These are phyloP conservation scores for Strongylocentrotus purpuratus DNA, from an alignment of 35 echinoderm and acorn worm genomes.

Conservation along the genomic window DNA sequence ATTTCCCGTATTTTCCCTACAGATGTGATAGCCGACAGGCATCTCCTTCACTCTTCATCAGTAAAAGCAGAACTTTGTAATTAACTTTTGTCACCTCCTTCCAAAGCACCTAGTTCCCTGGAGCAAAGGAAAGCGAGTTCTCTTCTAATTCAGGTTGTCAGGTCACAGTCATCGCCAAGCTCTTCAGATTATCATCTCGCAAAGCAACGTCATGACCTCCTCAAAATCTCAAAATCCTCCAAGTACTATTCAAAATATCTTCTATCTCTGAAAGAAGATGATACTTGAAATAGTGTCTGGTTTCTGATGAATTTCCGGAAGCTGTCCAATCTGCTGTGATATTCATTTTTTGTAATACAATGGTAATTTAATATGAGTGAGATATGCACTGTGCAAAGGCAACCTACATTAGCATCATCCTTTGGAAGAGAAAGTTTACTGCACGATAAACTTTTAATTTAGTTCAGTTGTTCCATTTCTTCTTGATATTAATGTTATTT, in stretches of 20 bases:
- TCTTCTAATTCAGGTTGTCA: background rate
- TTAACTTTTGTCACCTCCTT: background rate
- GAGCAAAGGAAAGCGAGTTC: background rate
- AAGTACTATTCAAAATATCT: background rate
- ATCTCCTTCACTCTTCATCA: background rate
- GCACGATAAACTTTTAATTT: background rate
- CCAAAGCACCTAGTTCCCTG: background rate
- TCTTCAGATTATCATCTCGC: background rate
- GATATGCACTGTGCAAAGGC: background rate
- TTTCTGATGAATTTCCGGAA: background rate
- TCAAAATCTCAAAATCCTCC: background rate
- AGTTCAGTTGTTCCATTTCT: background rate
- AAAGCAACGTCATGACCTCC: background rate
- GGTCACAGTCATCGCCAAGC: background rate
- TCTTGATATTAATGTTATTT: background rate
- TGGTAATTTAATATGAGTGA: background rate
- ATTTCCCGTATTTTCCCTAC: constrained; percentile 1
- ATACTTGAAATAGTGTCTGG: background rate
- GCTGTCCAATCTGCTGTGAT: background rate
- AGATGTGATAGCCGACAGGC: background rate
- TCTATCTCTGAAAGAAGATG: background rate
- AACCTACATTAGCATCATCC: background rate
- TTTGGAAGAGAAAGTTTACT: background rate
- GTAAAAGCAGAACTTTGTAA: constrained; percentile 1
- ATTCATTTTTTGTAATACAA: background rate